phyloP scores from a whole-genome alignment of 2,797 vertebrate species.

The Erithacus rubecula region DNA sequence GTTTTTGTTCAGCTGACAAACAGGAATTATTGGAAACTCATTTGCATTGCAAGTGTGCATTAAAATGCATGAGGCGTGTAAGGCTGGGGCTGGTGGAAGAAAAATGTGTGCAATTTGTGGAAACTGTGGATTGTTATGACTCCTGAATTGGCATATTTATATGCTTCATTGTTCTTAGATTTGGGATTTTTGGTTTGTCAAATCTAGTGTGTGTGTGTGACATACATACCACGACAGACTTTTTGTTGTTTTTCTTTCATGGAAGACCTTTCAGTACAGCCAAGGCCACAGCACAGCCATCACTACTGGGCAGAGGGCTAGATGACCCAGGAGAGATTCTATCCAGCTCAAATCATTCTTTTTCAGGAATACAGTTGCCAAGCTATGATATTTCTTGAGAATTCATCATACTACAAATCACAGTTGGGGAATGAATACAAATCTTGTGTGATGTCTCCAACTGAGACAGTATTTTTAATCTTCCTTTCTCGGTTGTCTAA shows the following conservation, averaged over 20 bases:
- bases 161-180: constrained; percentile 45
- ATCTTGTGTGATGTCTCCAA: not conserved
- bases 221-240: no score
- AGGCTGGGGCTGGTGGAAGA: constrained; percentile 34
- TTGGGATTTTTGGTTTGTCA: constrained; percentile 49
- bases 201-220: not conserved
- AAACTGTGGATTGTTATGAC: constrained; percentile 56
- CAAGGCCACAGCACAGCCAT: not conserved
- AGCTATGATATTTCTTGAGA: constrained; percentile 9
- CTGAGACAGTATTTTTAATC: constrained; percentile 36
- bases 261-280: not conserved
- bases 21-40: constrained; percentile 22
- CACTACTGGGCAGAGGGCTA: not conserved
- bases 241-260: no score
- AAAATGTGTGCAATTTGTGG: constrained; percentile 48
- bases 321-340: not conserved
- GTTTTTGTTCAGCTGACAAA: constrained; percentile 33
- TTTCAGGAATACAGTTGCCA: not conserved
- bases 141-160: constrained; percentile 56
- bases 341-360: not conserved
- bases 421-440: not conserved
- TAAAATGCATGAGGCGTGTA: constrained; percentile 50
- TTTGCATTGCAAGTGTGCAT: constrained; percentile 60
- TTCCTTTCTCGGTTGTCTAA: constrained; percentile 21
- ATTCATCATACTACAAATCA: constrained; percentile 23